Base-by-base conservation (phyloP, 2,888 invertebrate genomes). In the Malacosoma neustria region DNA sequence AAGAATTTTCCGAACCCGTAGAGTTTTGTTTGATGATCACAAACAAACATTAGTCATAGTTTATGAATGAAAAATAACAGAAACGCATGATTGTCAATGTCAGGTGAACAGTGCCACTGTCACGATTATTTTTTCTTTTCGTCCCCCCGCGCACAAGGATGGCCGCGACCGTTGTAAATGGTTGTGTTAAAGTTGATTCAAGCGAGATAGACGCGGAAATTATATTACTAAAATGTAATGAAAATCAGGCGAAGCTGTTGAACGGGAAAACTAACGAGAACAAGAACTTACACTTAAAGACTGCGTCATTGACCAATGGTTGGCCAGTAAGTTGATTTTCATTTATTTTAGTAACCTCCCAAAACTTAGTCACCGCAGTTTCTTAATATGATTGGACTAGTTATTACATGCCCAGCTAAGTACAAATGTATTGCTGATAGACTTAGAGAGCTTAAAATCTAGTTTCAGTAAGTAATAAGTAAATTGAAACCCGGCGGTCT, bases 281-380 rank as follows among this genome's bases (percentile, higher is more conserved):
- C 41, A 67, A 56, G 49, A 84, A 84, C 61, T 79, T 81, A 36
- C 64, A 56, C 43, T 43, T 52, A 35, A 77, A 73, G 44, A 49
- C 64, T 11, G 40, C 51, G 45, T 40, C 49, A 44, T 30, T 51
- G 39, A 54, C 43, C 35, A 75, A 80, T 61, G 73, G 72, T 37
- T 48, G 62, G 37, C 48, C 45, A 42, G 82, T 82, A 50, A 82
- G 81, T 80, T 58, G 42, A 51, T 44, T 42, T 45, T 50, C 36
- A 49, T 53, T 57, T 58, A 55, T 52, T 58, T 51, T 49, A 43
- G 41, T 45, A 51, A 52, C 49, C 51, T 49, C 22, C 38, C 33
- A 15, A 41, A 33, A 36, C 11, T 37, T 42, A 41, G 14, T 34
- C 33, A 34, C 31, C 36, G 7, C 29, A 29, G 33, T 33, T n/a